Base-by-base conservation (phyloP, 2,797 vertebrate genomes). In the Halcyon chelicuti region DNA sequence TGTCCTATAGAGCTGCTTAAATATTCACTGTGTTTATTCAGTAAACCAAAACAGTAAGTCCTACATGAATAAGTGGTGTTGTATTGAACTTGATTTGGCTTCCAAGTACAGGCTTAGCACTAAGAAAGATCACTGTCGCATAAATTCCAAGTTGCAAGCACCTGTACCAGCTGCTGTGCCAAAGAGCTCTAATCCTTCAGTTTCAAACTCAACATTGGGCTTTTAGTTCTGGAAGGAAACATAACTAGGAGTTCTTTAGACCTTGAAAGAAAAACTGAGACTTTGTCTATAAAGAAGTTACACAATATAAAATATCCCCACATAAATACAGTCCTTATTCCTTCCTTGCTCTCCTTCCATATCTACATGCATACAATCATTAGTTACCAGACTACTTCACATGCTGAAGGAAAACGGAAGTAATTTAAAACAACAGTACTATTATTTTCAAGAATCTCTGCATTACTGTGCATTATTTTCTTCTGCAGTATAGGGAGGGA, bases 1-100 rank as follows among this genome's bases (percentile, higher is more conserved):
- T 72, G 75, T 67, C 44, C 84, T 73, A 61, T 73, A 76, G 71
- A 42, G 72, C 62, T 84, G 58, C 46, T 68, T 94, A 91, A 91
- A 91, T 83, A 87, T 68, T 73, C 85, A 86, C 94, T 49, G n/a
- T 33, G 44, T 93, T 96, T 96, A 90, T n/a, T 70, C 78, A 94
- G 83, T 63, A 95, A 93, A 80, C 61, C 22, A 90, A 94, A 97
- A 72, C 44, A 60, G 25, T 23, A 86, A 86, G 65, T 72, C 40
- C 58, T 71, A 55, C 63, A 85, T 52, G 57, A 94, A 2, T 83
- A 90, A 93, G 33, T 28, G 33, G 14, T 28, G 54, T 0, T 90
- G 54, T 28, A 68, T 2, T 58, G 52, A 88, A 95, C 55, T 62
- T 37, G 39, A 77, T 77, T 40, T 74, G 49, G 29, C 39, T 90